Evolutionary conservation across 2,113 vertebrate species (phyloP), one percentile per base, ranked within the genome.

Genomic region (Benitochromis conjunctus): DNA sequence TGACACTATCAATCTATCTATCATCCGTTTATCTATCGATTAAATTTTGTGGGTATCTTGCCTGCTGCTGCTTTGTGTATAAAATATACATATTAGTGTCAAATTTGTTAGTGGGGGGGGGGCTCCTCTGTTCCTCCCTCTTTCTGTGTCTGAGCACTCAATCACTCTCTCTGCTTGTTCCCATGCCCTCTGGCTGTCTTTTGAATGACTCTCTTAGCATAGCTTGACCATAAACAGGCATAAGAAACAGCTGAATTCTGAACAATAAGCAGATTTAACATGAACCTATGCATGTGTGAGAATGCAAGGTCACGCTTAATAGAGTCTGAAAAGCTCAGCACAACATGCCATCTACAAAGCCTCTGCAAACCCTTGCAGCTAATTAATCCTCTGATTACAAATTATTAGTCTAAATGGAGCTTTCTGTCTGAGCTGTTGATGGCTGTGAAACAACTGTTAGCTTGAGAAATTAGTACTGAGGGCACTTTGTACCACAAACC

Each of bases 211-310:
- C 12, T 16, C 41, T 5, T 10, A n/a, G 66, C 90, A 94, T 92
- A 91, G 64, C 91, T 93, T 92, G 92, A 87, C 91, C 69, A 92
- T 90, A 85, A 92, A 78, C 80, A 88, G 91, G n/a, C 88, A 84
- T 82, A 16, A 83, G 83, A 81, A 71, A 85, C 36, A 46, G 56
- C 51, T 14, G 29, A 69, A 79, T 64, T 86, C 41, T 19, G 13
- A 80, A 31, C 21, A 41, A 51, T 69, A 81, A 56, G 36, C 80
- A 66, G 54, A 83, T 43, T 36, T 11, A 53, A 58, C 6, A 54
- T 43, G 9, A 21, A 66, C 19, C 51, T 54, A 26, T 69, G 51
- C 9, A 78, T 21, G 14, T 16, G 14, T 12, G 13, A 38, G 21
- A 34, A 26, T 58, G 43, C 19, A 26, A 36, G 66, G 38, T n/a